A percentile compares a stretch with the other conserved stretches of the same genome.
phyloP scores from a whole-genome alignment of 2,888 invertebrate genomes.

The Himalopsyche japonica region DNA sequence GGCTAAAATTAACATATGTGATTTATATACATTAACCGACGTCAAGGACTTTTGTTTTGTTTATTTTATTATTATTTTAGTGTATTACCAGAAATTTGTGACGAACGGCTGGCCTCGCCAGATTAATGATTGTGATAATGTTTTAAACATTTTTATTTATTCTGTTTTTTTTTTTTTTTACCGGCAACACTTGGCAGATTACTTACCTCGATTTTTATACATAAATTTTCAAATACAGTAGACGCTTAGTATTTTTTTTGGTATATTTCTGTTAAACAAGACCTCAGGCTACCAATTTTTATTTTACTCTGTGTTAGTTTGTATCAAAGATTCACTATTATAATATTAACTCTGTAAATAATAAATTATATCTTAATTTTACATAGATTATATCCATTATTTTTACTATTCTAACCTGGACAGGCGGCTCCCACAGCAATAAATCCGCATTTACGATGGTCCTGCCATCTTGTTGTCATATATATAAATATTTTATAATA shows the following conservation, averaged over 20 bases:
- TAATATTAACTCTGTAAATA: background rate
- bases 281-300: background rate
- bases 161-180: background rate
- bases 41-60: background rate
- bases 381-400: background rate
- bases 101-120: conserved; percentile 1
- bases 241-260: background rate
- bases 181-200: background rate
- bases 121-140: conserved; percentile 7
- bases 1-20: background rate
- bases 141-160: conserved; percentile 20
- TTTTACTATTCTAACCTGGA: background rate
- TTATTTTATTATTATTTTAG: background rate
- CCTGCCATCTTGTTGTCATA: background rate
- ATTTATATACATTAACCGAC: background rate
- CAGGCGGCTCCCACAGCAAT: background rate
- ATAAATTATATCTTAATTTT: background rate
- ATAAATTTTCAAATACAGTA: too few species aligned
- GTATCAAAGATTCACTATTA: background rate
- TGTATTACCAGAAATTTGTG: background rate
- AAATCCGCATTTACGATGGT: background rate
- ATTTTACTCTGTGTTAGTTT: background rate
- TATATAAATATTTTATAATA: too few species aligned
- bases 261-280: background rate
- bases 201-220: background rate